phyloP scores from a whole-genome alignment of 2,113 vertebrate species.

The Hemicordylus capensis region DNA sequence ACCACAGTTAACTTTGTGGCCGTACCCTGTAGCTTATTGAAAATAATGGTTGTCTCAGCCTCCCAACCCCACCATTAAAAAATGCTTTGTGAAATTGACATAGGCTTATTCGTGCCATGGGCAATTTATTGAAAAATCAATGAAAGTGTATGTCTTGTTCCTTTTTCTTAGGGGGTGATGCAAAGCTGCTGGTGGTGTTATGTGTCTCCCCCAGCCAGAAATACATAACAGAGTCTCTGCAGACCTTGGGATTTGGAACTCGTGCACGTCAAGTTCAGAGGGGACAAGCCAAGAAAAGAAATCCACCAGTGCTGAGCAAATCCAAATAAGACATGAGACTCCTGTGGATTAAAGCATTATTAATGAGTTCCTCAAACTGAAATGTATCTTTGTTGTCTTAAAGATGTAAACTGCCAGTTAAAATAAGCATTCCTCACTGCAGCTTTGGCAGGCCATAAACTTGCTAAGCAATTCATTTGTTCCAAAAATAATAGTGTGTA shows the following conservation, averaged over 20 bases:
- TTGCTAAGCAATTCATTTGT: constrained; percentile 33
- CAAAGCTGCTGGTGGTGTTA: constrained; percentile 84
- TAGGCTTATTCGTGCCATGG: too few relatives aligned
- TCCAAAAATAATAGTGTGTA: constrained; percentile 29
- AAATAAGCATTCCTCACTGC: constrained; percentile 42
- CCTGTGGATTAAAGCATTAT: constrained; percentile 34
- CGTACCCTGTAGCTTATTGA: neutral
- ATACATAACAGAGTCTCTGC: constrained; percentile 82
- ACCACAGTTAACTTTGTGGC: neutral
- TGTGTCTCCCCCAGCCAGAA: constrained; percentile 83
- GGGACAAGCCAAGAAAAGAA: constrained; percentile 71
- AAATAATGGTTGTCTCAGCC: neutral
- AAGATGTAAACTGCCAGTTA: constrained; percentile 39
- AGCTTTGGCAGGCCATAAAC: constrained; percentile 30
- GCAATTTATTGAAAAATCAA: constrained; percentile 11
- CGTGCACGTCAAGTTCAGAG: constrained; percentile 80
- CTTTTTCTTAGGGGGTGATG: constrained; percentile 81
- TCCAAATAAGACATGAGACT: constrained; percentile 58
- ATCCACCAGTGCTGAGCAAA: neutral
- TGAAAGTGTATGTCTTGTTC: neutral
- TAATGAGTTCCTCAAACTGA: constrained; percentile 38
- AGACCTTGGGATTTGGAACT: constrained; percentile 81
- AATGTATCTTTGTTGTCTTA: constrained; percentile 43
- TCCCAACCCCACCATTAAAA: too few relatives aligned
- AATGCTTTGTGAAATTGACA: too few relatives aligned